phyloP scores from a whole-genome alignment of 2,888 invertebrate species.

The Tachina lurida region DNA sequence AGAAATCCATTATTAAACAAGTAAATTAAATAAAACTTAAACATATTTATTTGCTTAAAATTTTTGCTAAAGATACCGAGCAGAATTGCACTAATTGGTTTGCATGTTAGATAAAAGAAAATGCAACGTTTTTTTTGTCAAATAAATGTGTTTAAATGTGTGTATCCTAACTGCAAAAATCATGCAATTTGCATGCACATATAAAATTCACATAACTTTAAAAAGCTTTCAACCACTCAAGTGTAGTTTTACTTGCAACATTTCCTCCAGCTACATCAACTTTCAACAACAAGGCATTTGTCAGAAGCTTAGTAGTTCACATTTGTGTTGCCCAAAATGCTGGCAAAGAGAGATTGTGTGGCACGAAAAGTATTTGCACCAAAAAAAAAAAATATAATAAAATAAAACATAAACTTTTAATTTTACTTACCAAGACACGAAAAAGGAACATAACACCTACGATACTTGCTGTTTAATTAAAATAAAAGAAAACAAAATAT shows the following conservation, averaged over 20 bases:
- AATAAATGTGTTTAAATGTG: too few species aligned
- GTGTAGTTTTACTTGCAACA: conserved; percentile 25
- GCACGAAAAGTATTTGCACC: conserved; percentile 53
- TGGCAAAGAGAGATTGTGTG: conserved; percentile 19
- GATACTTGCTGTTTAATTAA: conserved; percentile 56
- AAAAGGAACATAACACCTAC: conserved; percentile 42
- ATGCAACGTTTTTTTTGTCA: too few species aligned
- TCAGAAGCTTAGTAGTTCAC: conserved; percentile 45
- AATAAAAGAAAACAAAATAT: conserved; percentile 38
- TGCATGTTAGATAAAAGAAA: too few species aligned
- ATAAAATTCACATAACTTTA: neutral
- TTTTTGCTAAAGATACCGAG: too few species aligned
- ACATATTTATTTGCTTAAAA: too few species aligned
- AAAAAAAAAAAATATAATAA: conserved; percentile 47
- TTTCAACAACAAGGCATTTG: conserved; percentile 46
- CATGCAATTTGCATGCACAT: too few species aligned
- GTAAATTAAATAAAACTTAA: too few species aligned
- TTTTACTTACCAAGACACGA: conserved; percentile 65
- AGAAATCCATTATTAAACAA: too few species aligned
- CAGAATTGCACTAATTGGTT: too few species aligned
- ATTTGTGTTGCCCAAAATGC: neutral
- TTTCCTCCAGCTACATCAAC: neutral
- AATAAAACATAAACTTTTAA: conserved; percentile 66
- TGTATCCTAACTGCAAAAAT: too few species aligned
- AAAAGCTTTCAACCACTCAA: conserved; percentile 43